Base-by-base conservation (phyloP, 2,113 vertebrate genomes). In the Pao palembangensis region DNA sequence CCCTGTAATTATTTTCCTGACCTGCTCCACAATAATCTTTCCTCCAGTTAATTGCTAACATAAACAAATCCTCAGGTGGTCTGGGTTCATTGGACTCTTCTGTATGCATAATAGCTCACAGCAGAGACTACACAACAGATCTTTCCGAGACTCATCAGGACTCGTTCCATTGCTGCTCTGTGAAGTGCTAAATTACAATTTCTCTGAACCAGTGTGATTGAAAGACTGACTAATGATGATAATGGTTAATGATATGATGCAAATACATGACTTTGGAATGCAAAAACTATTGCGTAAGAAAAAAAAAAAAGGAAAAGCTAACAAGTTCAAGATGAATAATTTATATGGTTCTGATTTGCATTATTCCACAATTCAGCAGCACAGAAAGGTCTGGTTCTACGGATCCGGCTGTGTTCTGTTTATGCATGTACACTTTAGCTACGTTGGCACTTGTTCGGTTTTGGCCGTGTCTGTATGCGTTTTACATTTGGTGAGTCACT, bases 41-140 rank as follows among this genome's bases (percentile, higher is more conserved):
- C 84, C 84, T 83, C 71, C 73, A 80, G 84, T 88, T 88, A 90
- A 90, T 88, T 83, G 85, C 83, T 41, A 78, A 89, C 77, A 86
- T 78, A 89, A 90, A 91, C 85, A 88, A 78, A 86, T 81, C 73
- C 67, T 88, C 85, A 77, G 80, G 85, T 88, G 85, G 79, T 67
- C 66, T 50, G 17, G 60, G 74, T 79, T 86, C 68, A 79, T 41
- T 38, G 38, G 72, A 64, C 63, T 44, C 64, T 64, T 73, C 38
- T 59, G 74, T 71, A 87, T 80, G 68, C 67, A 71, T 49, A 85
- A 51, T 51, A 48, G 46, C 58, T 70, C 55, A 43, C 3, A 34
- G 49, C 54, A 56, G 20, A 73, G 64, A 71, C 61, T 67, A 47
- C 57, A 58, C 23, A 43, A 51, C 43, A 78, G 18, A 74, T 57